phyloP scores from a whole-genome alignment of 2,888 invertebrate species.

The Epinotia demarniana region DNA sequence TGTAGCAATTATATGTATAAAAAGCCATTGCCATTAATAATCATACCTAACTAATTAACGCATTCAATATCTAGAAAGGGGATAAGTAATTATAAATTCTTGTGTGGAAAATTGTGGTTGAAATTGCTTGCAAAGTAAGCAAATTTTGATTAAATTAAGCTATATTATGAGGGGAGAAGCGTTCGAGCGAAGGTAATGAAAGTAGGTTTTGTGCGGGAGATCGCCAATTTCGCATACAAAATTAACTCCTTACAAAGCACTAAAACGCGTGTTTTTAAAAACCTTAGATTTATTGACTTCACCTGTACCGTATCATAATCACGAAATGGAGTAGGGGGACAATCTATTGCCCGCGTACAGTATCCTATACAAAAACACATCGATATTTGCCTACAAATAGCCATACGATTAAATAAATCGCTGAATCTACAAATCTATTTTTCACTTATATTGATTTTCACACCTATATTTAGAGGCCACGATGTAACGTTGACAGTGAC shows the following conservation, averaged over 20 bases:
- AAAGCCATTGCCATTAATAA: background rate
- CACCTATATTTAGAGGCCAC: too few species aligned
- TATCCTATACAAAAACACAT: too few species aligned
- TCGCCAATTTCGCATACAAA: conserved; percentile 59
- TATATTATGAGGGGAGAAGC: conserved; percentile 74
- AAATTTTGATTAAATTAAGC: conserved; percentile 80
- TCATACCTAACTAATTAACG: conserved; percentile 50
- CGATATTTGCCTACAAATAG: too few species aligned
- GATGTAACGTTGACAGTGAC: too few species aligned
- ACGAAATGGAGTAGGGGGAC: too few species aligned
- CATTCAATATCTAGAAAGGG: conserved; percentile 48
- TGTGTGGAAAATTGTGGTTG: conserved; percentile 68
- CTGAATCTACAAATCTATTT: too few species aligned
- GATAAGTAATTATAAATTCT: conserved; percentile 70
- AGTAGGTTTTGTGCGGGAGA: conserved; percentile 64
- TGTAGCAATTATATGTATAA: background rate
- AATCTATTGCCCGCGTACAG: too few species aligned
- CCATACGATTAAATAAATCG: too few species aligned
- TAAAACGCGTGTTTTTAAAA: background rate
- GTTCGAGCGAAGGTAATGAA: conserved; percentile 78
- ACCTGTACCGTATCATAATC: too few species aligned
- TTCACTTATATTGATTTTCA: too few species aligned
- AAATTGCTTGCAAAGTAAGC: conserved; percentile 67
- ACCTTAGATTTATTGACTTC: too few species aligned
- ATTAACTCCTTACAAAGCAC: conserved; percentile 52